These are phyloP conservation scores for Zaprionus vittiger DNA, from an alignment of 1,140 invertebrate species.

Conservation along the genomic window DNA sequence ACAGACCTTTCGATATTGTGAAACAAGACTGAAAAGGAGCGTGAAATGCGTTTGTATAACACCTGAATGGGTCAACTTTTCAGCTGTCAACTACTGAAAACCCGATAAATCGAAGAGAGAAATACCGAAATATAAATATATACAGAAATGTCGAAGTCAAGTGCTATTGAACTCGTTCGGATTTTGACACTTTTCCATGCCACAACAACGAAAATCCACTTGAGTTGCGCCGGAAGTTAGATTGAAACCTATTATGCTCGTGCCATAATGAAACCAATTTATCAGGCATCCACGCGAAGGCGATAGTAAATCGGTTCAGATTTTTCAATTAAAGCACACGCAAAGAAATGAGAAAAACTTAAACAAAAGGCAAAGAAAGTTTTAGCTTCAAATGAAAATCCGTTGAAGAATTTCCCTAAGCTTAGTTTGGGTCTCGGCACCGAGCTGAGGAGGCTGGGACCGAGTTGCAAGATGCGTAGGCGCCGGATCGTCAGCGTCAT, in stretches of 20 bases:
- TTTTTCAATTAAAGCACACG: slow-evolving; percentile 61
- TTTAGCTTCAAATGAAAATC: slow-evolving; percentile 72
- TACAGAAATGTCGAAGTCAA: slow-evolving; percentile 65
- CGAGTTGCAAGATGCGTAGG: slow-evolving; percentile 66
- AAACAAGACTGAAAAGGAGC: slow-evolving; percentile 60
- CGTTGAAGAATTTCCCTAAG: slow-evolving; percentile 78
- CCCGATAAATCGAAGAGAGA: slow-evolving; percentile 37
- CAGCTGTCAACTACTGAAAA: slow-evolving; percentile 72
- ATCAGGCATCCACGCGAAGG: slow-evolving; percentile 53
- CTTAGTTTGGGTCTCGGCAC: slow-evolving; percentile 52
- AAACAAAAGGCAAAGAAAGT: slow-evolving; percentile 74
- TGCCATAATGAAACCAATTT: slow-evolving; percentile 70
- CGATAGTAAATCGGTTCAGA: slow-evolving; percentile 46
- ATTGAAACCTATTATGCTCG: slow-evolving; percentile 64
- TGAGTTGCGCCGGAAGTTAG: slow-evolving; percentile 63
- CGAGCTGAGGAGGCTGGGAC: slow-evolving; percentile 36
- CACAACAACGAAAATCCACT: slow-evolving; percentile 21
- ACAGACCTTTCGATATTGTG: slow-evolving; percentile 77
- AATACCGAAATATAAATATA: slow-evolving; percentile 30
- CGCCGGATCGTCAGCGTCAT: slow-evolving; percentile 41
- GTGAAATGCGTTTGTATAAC: slow-evolving; percentile 45
- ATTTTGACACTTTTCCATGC: slow-evolving; percentile 64
- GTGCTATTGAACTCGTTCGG: slow-evolving; percentile 60
- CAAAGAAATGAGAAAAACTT: slow-evolving; percentile 38
- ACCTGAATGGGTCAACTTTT: slow-evolving; percentile 63